A percentile compares a stretch with the other conserved stretches of the same genome.
These are phyloP conservation scores for Plutomurus gul DNA, from an alignment of 1,140 invertebrate genomes.

Conservation along the genomic window DNA sequence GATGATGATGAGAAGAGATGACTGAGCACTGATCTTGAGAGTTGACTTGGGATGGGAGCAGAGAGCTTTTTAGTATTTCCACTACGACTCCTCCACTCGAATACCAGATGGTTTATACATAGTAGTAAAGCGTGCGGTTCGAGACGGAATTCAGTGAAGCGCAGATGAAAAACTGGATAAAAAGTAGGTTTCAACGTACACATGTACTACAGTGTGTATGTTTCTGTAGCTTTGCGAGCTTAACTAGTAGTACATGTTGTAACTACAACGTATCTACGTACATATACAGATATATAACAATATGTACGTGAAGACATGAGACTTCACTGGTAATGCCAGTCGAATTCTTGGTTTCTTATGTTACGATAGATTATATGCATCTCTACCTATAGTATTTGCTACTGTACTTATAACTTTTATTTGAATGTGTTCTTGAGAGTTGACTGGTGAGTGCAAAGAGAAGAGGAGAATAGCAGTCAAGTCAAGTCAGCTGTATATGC, in stretches of 20 bases:
- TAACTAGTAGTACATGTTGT: not conserved
- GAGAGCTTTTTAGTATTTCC: no score
- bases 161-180: constrained; percentile 25
- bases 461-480: no score
- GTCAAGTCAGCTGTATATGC: no score
- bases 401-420: not conserved
- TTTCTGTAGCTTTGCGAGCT: no score
- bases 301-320: no score
- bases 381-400: not conserved
- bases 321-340: no score
- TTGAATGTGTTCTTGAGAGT: no score
- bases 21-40: constrained; percentile 6
- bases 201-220: not conserved
- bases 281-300: no score
- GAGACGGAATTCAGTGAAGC: constrained; percentile 11
- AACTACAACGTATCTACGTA: not conserved
- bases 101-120: not conserved
- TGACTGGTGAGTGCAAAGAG: no score
- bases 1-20: constrained; percentile 14
- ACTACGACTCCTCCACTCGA: no score
- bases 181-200: not conserved
- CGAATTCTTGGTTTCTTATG: constrained; percentile 4
- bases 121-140: constrained; percentile 13
- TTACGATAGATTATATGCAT: not conserved
- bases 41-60: not conserved